Evolutionary conservation across 2,888 invertebrate species (phyloP), one percentile per base, ranked within the genome.

Genomic region (Cataglyphis rosenhaueri): DNA sequence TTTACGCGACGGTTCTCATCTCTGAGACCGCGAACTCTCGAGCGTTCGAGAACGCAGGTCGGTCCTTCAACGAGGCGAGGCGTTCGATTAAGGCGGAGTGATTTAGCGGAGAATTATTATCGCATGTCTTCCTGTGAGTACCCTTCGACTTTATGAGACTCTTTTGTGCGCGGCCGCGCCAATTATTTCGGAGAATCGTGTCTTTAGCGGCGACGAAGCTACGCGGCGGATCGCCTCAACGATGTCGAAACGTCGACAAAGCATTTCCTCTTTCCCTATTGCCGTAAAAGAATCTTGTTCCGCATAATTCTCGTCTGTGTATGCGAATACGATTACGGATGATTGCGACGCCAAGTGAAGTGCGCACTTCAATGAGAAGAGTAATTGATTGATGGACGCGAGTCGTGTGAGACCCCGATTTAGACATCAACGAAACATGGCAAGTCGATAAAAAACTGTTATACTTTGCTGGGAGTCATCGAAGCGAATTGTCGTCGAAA

Each of bases 81-180:
- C 64, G 75, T 78, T 52, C 84, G 82, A 64, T 70, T 62, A 76
- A 71, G 61, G 70, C 84, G 82, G 81, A 84, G 79, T 52, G 52
- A 86, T 82, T 87, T 82, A 86, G 76, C 81, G 84, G 84, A 89
- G 87, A 88, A 88, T 86, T 89, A 92, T 89, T 90, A 91, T 92
- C 91, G 91, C 89, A 91, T 90, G 92, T 92, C 92, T 92, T 91
- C 92, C 92, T 90, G 89, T 87, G 90, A 90, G 88, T 91, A 89
- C 87, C 88, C 88, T 89, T 86, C 85, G 89, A 90, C 87, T 90
- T 88, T 88, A 85, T 64, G 62, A 78, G 78, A 83, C 84, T 74
- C 84, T 84, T 82, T 82, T 79, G 78, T 78, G 88, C 87, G 84
- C 85, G 82, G 81, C 83, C 85, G 86, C 70, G 71, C 83, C 84